Percentiles rank a stretch among this genome's conserved stretches.
phyloP scores from a whole-genome alignment of 2,888 invertebrate genomes.

The Harpalus rufipes region DNA sequence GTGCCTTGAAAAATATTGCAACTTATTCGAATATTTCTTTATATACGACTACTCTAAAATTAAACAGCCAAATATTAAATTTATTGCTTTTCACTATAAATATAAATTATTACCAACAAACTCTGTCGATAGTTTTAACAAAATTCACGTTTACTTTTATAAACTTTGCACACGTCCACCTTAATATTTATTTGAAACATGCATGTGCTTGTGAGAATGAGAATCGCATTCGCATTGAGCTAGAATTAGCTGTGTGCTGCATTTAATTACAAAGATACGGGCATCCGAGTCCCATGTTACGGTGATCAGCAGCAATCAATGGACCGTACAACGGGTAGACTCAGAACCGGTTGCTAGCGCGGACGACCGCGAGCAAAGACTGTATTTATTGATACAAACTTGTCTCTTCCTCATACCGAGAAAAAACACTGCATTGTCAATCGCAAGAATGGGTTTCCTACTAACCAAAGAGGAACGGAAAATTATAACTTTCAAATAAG shows the following conservation, averaged over 20 bases:
- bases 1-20: no score
- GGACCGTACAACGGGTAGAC: slow-evolving; percentile 45
- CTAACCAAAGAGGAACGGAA: background rate
- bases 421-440: slow-evolving; percentile 55
- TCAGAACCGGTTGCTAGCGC: background rate
- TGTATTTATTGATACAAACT: slow-evolving; percentile 64
- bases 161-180: slow-evolving; percentile 44
- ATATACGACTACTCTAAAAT: no score
- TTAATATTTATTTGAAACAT: background rate
- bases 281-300: slow-evolving; percentile 52
- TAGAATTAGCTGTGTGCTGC: slow-evolving; percentile 26
- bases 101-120: background rate
- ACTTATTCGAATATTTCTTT: no score
- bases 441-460: slow-evolving; percentile 38
- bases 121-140: no score
- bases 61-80: no score
- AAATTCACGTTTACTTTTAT: background rate
- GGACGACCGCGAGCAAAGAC: slow-evolving; percentile 13
- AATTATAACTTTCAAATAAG: background rate
- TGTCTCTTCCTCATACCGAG: slow-evolving; percentile 64
- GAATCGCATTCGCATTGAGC: background rate
- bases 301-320: slow-evolving; percentile 65
- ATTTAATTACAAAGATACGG: slow-evolving; percentile 42
- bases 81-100: no score
- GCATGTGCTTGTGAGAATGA: slow-evolving; percentile 11